A percentile compares a stretch with the other conserved stretches of the same genome.
Conservation (phyloP, 2,888 invertebrate species). For the Lithophane leautieri region DNA sequence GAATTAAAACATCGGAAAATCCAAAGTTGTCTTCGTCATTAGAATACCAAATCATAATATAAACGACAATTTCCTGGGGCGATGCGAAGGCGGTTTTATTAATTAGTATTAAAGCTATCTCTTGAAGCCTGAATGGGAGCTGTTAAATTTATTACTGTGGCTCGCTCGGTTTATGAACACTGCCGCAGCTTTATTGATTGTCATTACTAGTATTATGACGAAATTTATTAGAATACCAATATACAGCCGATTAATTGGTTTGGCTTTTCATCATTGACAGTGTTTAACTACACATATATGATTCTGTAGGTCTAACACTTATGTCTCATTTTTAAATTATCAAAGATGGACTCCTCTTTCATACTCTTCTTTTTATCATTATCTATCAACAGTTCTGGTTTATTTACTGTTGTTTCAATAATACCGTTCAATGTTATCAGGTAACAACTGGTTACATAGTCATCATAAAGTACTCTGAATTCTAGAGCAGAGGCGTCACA, state of each 20-base stretch:
- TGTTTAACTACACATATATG: too few relatives aligned
- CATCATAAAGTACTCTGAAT: constrained; percentile 75
- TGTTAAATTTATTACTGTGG: constrained; percentile 79
- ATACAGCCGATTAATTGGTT: constrained; percentile 68
- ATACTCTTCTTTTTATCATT: not conserved
- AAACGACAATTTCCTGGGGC: constrained; percentile 44
- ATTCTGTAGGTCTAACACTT: not conserved
- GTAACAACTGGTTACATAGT: constrained; percentile 76
- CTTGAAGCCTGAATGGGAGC: constrained; percentile 67
- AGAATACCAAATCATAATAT: constrained; percentile 46
- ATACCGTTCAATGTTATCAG: constrained; percentile 68
- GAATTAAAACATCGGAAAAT: constrained; percentile 29
- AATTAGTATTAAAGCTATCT: constrained; percentile 61
- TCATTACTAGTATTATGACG: constrained; percentile 73
- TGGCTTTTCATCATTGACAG: constrained; percentile 41
- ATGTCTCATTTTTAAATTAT: not conserved
- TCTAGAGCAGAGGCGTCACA: constrained; percentile 85
- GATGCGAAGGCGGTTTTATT: constrained; percentile 54
- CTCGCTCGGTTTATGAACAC: constrained; percentile 73
- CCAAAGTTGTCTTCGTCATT: constrained; percentile 28
- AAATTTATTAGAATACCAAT: constrained; percentile 64
- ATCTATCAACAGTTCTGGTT: constrained; percentile 13
- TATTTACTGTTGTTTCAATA: constrained; percentile 35
- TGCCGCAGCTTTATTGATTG: constrained; percentile 73
- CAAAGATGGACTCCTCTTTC: not conserved